Evolutionary conservation across 1,140 invertebrate species (phyloP), one percentile per base, ranked within the genome.

Genomic region (Mizuhopecten yessoensis): DNA sequence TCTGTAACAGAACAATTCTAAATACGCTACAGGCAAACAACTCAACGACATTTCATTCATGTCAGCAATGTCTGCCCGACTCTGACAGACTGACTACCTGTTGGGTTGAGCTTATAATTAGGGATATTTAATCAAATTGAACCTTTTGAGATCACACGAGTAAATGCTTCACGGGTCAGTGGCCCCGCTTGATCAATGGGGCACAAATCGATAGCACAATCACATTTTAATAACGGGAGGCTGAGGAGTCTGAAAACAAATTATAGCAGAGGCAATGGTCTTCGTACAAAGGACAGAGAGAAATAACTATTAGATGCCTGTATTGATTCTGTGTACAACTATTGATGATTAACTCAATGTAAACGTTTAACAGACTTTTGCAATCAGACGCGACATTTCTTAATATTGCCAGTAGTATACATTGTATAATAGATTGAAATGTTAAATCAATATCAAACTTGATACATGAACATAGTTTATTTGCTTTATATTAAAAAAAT

Each of bases 121-220:
- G 57, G 57, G 57, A 29, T 75, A 75, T 75, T 49, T 49, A 75
- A 29, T 75, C 57, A 75, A 75, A 29, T n/a, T 75, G 57, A 75
- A 29, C n/a, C n/a, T 7, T 75, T 29, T 29, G 57, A 75, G 29
- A 75, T 75, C 57, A 75, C n/a, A 29, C n/a, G 23, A 75, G 23
- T 75, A 75, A 75, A 75, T 29, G 57, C n/a, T 75, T 75, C 57
- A 75, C 29, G 57, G 57, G 57, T 75, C 57, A 75, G 23, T 29
- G 57, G n/a, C 57, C n/a, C 5, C 29, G 5, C 23, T 29, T 11
- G 11, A 75, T 75, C 57, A 75, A 75, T 75, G 57, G n/a, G 23
- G 29, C 11, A 75, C 23, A 75, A 75, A 75, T 75, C n/a, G 29
- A 75, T 75, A n/a, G 45, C 20, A 23, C 13, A 9, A 49, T 49